phyloP scores from a whole-genome alignment of 2,888 invertebrate genomes.

The Agonopterix subpropinquella region DNA sequence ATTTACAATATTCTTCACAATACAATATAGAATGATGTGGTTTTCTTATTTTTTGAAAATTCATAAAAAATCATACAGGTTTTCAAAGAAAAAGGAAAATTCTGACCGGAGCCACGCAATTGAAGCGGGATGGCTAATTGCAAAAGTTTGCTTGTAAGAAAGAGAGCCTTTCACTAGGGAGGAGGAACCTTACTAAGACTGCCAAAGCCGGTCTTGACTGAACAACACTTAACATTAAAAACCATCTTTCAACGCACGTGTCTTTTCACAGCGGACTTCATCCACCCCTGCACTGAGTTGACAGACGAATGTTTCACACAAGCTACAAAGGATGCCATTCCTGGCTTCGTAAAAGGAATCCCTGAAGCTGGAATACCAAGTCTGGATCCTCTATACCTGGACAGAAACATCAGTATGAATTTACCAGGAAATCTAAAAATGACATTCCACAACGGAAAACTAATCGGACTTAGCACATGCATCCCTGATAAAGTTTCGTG shows the following conservation, averaged over 20 bases:
- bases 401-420: constrained; percentile 58
- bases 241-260: not conserved
- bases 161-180: too few relatives aligned
- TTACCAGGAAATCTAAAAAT: constrained; percentile 62
- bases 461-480: constrained; percentile 54
- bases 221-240: too few relatives aligned
- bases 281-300: constrained; percentile 57
- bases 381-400: constrained; percentile 53
- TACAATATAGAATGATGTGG: too few relatives aligned
- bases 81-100: too few relatives aligned
- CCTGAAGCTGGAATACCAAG: constrained; percentile 59
- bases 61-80: too few relatives aligned
- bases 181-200: too few relatives aligned
- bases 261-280: constrained; percentile 52
- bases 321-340: constrained; percentile 58
- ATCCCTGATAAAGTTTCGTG: constrained; percentile 64
- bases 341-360: constrained; percentile 61
- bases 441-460: constrained; percentile 64
- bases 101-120: too few relatives aligned
- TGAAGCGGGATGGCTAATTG: too few relatives aligned
- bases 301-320: constrained; percentile 66
- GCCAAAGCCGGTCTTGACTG: too few relatives aligned
- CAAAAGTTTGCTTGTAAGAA: too few relatives aligned
- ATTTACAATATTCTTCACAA: too few relatives aligned
- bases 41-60: too few relatives aligned